These are phyloP conservation scores for Oscheius sp. DNA, from an alignment of 2,888 invertebrate species.

Conservation along the genomic window DNA sequence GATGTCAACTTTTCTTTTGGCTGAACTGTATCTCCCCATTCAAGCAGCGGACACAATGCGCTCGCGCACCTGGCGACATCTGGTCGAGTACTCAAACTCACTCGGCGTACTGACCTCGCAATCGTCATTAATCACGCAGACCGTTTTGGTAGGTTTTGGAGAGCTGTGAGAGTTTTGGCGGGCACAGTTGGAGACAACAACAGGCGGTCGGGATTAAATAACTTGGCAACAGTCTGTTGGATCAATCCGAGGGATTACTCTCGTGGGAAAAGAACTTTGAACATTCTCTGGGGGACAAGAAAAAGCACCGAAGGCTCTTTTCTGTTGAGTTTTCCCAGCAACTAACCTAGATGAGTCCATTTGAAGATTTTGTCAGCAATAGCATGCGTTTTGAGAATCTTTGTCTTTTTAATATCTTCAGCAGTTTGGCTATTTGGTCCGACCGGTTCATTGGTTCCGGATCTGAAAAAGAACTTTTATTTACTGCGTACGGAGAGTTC, in stretches of 20 bases:
- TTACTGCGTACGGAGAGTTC: neutral
- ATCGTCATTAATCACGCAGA: slow-evolving; percentile 13
- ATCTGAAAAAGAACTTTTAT: slow-evolving; percentile 1
- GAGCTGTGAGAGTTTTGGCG: too few species aligned
- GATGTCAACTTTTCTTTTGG: neutral
- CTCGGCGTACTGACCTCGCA: slow-evolving; percentile 22
- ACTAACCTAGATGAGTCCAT: slow-evolving; percentile 47
- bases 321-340: neutral
- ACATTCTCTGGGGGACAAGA: too few species aligned
- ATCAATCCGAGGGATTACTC: neutral
- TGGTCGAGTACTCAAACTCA: slow-evolving; percentile 16
- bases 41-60: neutral
- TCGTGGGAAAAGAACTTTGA: too few species aligned
- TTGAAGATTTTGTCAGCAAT: slow-evolving; percentile 54
- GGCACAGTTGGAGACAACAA: slow-evolving; percentile 8
- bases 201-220: slow-evolving; percentile 15
- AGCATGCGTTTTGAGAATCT: slow-evolving; percentile 34
- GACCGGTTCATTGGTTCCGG: neutral
- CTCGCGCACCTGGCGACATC: slow-evolving; percentile 33
- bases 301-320: neutral
- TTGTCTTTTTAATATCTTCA: slow-evolving; percentile 23
- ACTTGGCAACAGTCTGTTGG: slow-evolving; percentile 15
- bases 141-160: too few species aligned
- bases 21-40: neutral
- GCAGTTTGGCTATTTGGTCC: neutral